Base-by-base conservation (phyloP, 1,140 invertebrate species). In the Dryas iulia region DNA sequence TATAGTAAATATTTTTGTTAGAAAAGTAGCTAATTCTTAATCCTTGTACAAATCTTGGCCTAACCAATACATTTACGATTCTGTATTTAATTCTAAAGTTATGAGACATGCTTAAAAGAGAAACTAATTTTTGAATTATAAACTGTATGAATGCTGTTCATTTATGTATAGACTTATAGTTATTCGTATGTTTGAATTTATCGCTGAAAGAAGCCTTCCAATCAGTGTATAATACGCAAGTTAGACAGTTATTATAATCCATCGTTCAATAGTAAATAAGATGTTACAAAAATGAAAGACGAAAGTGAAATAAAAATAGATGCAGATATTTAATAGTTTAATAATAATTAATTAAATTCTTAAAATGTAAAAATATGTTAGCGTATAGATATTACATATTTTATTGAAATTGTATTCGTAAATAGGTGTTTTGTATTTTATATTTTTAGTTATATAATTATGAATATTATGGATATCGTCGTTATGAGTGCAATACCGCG, bases 271-370 rank as follows among this genome's bases (percentile, higher is more conserved):
- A 63, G 57, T 14, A 56, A 35, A 66, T 62, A 73, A 73, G 33
- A 66, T 73, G 39, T 69, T 24, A 68, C 72, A 75, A 76, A 79
- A 83, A 84, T 87, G 87, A 87, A 89, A 89, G 87, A 89, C 87
- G 80, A 86, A 82, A 89, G 85, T 86, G 84, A 87, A 87, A 83
- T 81, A 82, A 78, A 39, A 69, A 71, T 89, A 87, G 81, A 76
- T 65, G 52, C 57, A 65, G 67, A 74, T 72, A 62, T 31, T 3
- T 47, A 52, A 28, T 58, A 59, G 52, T 59, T 47, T 52, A 47
- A 58, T 35, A 39, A 69, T 80, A 75, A 69, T 21, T 23, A 78
- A 58, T 78, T 71, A 70, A 77, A 76, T 39, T 39, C n/a, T 2
- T 39, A 39, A n/a, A 5, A 57, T 25, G 23, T 39, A 59, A 53